Conservation (phyloP, 2,113 vertebrate species). For the Passer domesticus region DNA sequence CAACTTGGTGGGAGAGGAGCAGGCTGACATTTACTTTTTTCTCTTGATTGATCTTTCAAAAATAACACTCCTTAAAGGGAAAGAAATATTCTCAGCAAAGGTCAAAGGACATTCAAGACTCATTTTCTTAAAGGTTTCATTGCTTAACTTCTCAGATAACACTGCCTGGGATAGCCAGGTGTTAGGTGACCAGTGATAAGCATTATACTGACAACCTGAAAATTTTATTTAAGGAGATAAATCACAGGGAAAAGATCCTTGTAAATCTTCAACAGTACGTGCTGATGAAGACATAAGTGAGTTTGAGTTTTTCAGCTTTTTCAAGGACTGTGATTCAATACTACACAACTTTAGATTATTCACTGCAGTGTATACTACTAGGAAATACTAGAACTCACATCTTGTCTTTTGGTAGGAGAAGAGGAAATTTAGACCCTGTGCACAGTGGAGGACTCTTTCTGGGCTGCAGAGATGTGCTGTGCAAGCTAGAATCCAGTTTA, state of each 20-base stretch:
- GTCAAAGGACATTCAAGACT: neutral
- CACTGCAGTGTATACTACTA: neutral
- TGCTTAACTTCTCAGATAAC: neutral
- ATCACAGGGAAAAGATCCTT: neutral
- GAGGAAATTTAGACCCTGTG: neutral
- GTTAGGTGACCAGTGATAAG: neutral
- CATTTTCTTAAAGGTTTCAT: neutral
- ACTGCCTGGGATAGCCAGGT: neutral
- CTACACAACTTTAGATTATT: neutral
- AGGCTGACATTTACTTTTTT: neutral
- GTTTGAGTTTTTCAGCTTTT: neutral
- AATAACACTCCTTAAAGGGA: neutral
- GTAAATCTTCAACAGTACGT: neutral
- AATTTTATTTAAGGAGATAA: neutral
- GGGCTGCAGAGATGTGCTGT: neutral
- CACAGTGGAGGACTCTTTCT: neutral
- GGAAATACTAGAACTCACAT: neutral
- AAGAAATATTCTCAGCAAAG: neutral
- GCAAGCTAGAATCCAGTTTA: neutral
- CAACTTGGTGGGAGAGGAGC: accelerated
- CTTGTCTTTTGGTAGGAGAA: neutral
- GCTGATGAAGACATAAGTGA: neutral
- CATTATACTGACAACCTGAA: neutral
- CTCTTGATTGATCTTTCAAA: neutral
- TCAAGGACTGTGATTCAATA: neutral